Conservation (phyloP, 1,140 invertebrate species). For the Diabrotica undecimpunctata region DNA sequence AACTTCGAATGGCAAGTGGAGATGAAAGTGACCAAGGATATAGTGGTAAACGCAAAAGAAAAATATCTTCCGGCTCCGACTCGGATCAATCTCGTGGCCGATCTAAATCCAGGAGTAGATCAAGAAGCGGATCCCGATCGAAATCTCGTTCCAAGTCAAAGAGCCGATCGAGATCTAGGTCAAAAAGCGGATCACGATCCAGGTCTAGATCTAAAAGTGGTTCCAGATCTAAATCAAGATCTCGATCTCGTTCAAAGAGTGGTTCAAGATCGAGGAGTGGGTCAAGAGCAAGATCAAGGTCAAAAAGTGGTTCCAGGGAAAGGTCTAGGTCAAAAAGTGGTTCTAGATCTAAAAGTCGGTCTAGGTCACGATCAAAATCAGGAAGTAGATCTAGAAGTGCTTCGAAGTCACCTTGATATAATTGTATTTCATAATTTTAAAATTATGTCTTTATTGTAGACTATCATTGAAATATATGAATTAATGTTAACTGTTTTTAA, state of each 20-base stretch:
- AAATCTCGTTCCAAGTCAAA: slow-evolving; percentile 37
- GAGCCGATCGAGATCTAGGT: slow-evolving; percentile 28
- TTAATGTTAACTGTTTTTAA: too few species aligned
- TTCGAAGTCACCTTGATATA: slow-evolving; percentile 3
- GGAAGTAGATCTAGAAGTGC: slow-evolving; percentile 13
- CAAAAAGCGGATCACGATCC: slow-evolving; percentile 15
- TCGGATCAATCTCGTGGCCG: slow-evolving; percentile 32
- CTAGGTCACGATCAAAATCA: slow-evolving; percentile 19
- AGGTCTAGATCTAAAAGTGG: slow-evolving; percentile 39
- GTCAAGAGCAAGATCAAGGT: slow-evolving; percentile 17
- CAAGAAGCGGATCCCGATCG: slow-evolving; percentile 36
- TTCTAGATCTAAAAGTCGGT: slow-evolving; percentile 17
- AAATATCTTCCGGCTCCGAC: slow-evolving; percentile 52
- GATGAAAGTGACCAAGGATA: slow-evolving; percentile 57
- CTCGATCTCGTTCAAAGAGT: slow-evolving; percentile 5
- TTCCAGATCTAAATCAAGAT: slow-evolving; percentile 43
- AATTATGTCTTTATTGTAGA: too few species aligned
- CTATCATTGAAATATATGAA: too few species aligned
- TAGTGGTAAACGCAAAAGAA: slow-evolving; percentile 44
- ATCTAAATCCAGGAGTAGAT: slow-evolving; percentile 37
- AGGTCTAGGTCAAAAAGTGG: slow-evolving; percentile 11
- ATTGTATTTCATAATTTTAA: too few species aligned
- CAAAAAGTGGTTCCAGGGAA: slow-evolving; percentile 15
- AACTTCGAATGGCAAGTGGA: slow-evolving; percentile 58
- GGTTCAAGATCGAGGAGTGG: slow-evolving; percentile 15